These are phyloP conservation scores for Herminia tarsipennalis DNA, from an alignment of 2,888 invertebrate genomes.

Conservation along the genomic window DNA sequence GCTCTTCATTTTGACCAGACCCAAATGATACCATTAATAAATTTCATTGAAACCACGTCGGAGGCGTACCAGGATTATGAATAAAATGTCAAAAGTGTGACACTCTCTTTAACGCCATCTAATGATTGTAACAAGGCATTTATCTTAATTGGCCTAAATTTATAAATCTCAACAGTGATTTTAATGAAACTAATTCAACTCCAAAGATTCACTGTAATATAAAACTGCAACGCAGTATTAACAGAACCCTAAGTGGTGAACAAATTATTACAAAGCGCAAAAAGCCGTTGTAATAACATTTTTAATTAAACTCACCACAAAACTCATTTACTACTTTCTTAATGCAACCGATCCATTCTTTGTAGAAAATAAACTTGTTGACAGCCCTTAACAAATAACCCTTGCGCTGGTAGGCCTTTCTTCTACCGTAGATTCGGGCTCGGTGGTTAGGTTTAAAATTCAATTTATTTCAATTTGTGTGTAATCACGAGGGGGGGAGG, in stretches of 20 bases:
- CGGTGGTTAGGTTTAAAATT: slow-evolving; percentile 79
- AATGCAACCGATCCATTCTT: slow-evolving; percentile 1
- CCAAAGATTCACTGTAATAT: no score
- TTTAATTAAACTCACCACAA: slow-evolving; percentile 9
- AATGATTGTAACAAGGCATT: no score
- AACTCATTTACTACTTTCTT: slow-evolving; percentile 11
- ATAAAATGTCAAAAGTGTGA: no score
- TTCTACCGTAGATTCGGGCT: slow-evolving; percentile 61
- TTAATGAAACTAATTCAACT: no score
- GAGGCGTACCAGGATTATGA: no score
- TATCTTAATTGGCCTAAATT: no score
- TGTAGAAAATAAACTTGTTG: slow-evolving; percentile 22
- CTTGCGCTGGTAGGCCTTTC: slow-evolving; percentile 59
- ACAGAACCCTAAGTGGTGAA: background rate
- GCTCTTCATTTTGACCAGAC: no score
- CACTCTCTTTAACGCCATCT: no score
- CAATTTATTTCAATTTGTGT: slow-evolving; percentile 84
- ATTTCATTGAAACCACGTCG: no score
- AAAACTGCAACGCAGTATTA: no score
- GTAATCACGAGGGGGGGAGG: slow-evolving; percentile 77
- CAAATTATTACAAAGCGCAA: slow-evolving; percentile 1
- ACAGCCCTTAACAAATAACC: slow-evolving; percentile 74
- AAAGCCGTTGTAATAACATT: slow-evolving; percentile 8
- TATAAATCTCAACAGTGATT: no score
- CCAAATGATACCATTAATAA: no score